phyloP scores from a whole-genome alignment of 2,797 vertebrate genomes.

The Cyclura pinguis region DNA sequence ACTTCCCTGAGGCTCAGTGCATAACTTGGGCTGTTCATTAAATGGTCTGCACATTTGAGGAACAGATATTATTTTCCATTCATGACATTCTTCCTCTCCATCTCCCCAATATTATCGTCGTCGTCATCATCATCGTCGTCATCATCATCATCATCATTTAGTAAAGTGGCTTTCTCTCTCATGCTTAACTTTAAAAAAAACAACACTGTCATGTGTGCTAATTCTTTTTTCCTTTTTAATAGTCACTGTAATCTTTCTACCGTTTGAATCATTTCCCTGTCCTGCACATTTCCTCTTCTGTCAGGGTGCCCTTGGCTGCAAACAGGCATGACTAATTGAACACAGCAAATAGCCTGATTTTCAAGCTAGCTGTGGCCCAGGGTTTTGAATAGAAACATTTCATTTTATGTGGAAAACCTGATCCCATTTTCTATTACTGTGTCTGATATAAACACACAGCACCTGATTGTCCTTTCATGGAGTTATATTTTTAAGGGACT shows the following conservation, averaged over 20 bases:
- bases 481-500: not conserved
- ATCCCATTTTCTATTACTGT: not conserved
- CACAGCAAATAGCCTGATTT: not conserved
- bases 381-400: not conserved
- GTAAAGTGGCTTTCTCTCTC: not conserved
- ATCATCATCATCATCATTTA: not conserved
- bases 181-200: not conserved
- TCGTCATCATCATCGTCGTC: not conserved
- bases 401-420: not conserved
- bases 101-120: not conserved
- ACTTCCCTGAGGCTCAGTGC: not conserved
- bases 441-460: not conserved
- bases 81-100: not conserved
- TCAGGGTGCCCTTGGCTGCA: conserved; percentile 9
- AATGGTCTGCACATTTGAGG: not conserved
- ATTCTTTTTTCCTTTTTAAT: not conserved
- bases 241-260: not conserved
- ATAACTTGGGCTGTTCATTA: not conserved
- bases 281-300: conserved; percentile 2
- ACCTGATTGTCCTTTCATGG: not conserved
- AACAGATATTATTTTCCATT: not conserved
- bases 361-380: not conserved
- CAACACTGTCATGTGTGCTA: no score
- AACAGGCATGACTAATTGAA: not conserved
- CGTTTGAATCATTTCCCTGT: not conserved